A percentile compares a stretch with the other conserved stretches of the same genome.
Conservation (phyloP, 1,140 invertebrate species). For the Hylaeus volcanicus region DNA sequence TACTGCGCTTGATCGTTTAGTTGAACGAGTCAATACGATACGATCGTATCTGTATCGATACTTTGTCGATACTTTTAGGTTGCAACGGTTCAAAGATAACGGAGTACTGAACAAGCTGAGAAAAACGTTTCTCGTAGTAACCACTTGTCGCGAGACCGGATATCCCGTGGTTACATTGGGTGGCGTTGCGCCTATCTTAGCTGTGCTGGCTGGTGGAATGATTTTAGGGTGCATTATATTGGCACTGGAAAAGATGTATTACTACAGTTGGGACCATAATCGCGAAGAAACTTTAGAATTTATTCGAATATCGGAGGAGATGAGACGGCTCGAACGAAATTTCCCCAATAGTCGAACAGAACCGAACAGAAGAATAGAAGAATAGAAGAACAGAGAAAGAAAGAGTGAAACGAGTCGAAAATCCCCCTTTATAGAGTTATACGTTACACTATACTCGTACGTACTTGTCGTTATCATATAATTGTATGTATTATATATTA, state of each 20-base stretch:
- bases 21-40: background rate
- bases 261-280: background rate
- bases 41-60: too few species aligned
- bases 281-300: background rate
- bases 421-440: too few species aligned
- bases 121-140: background rate
- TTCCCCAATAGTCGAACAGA: background rate
- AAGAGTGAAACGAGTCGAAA: too few species aligned
- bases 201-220: slow-evolving; percentile 29
- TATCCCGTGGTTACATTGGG: slow-evolving; percentile 20
- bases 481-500: too few species aligned
- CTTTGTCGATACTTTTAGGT: slow-evolving; percentile 12
- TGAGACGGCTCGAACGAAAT: background rate
- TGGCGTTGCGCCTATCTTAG: slow-evolving; percentile 40
- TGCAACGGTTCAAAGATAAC: slow-evolving; percentile 55
- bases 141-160: rapidly evolving
- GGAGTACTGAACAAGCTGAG: slow-evolving; percentile 49
- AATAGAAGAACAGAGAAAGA: too few species aligned
- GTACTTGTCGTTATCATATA: too few species aligned
- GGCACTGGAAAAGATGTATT: slow-evolving; percentile 38
- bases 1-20: background rate
- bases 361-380: too few species aligned
- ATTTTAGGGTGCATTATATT: slow-evolving; percentile 38
- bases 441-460: too few species aligned
- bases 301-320: background rate